Percentiles rank a stretch among this genome's conserved stretches.
These are phyloP conservation scores for Urocitellus parryii DNA, from an alignment of 2,113 vertebrate species.

Conservation along the genomic window DNA sequence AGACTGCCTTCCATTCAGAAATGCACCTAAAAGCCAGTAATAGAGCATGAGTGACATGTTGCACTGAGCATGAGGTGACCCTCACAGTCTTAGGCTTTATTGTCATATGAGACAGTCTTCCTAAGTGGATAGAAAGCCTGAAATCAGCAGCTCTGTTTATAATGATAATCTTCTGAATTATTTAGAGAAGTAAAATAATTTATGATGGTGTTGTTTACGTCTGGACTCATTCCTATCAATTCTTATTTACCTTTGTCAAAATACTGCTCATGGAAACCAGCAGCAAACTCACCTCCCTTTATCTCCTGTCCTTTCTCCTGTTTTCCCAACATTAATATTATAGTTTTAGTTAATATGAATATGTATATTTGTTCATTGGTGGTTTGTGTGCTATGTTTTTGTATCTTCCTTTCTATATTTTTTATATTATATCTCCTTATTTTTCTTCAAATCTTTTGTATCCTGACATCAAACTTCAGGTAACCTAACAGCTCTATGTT, in stretches of 20 bases:
- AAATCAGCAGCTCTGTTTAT: neutral
- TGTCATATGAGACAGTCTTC: neutral
- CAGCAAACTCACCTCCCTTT: neutral
- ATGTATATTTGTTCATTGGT: neutral
- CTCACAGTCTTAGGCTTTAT: neutral
- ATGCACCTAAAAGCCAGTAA: neutral
- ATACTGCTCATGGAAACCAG: neutral
- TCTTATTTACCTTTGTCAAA: slow-evolving; percentile 45
- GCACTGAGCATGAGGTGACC: neutral
- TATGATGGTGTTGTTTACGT: neutral
- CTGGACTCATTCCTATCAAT: neutral
- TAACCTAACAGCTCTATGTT: neutral
- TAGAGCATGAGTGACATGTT: neutral
- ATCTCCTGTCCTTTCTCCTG: neutral
- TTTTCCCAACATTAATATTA: neutral
- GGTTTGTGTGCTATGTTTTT: neutral
- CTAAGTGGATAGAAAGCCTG: neutral
- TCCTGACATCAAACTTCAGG: neutral
- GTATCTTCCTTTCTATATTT: neutral
- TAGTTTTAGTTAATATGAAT: neutral
- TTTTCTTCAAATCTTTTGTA: neutral
- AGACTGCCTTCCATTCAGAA: neutral
- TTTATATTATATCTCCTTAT: neutral
- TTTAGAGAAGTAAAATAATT: slow-evolving; percentile 3
- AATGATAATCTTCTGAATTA: slow-evolving; percentile 45